Evolutionary conservation across 2,888 invertebrate species (phyloP).

Genomic region (Chouioia cunea): DNA sequence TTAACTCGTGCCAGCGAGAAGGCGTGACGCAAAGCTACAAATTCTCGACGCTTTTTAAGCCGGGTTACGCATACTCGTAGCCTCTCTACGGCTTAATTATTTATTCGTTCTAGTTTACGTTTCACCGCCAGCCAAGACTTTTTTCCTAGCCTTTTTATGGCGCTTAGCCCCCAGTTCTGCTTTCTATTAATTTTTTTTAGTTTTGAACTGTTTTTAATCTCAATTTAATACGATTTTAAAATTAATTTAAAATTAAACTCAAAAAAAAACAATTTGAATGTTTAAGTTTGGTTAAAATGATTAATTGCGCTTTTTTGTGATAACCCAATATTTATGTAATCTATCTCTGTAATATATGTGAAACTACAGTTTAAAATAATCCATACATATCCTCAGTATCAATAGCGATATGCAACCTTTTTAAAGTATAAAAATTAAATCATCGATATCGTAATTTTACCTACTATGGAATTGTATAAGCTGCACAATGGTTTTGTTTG

Average conservation of each 20-base stretch:
- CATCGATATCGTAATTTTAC: no score
- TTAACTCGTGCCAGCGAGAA: slow-evolving; percentile 18
- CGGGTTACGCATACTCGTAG: background rate
- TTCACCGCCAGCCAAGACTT: background rate
- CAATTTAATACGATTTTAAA: slow-evolving; percentile 18
- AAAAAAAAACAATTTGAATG: no score
- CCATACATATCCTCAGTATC: no score
- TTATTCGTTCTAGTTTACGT: slow-evolving; percentile 24
- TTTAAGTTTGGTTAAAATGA: no score
- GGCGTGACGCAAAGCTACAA: slow-evolving; percentile 26
- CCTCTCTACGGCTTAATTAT: slow-evolving; percentile 34
- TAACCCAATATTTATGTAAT: no score
- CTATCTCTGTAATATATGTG: no score
- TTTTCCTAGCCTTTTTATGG: background rate
- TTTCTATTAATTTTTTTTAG: slow-evolving; percentile 8
- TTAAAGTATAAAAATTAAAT: no score
- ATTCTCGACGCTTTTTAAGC: slow-evolving; percentile 22
- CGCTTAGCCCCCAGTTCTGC: background rate
- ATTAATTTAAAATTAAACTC: background rate
- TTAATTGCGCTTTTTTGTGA: no score
- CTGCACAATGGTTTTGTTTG: no score
- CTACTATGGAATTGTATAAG: no score
- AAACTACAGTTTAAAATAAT: no score
- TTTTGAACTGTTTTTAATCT: background rate
- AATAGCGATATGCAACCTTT: no score